Evolutionary conservation across 1,140 invertebrate species (phyloP), one percentile per base, ranked within the genome.

Genomic region (Drosophila auraria): DNA sequence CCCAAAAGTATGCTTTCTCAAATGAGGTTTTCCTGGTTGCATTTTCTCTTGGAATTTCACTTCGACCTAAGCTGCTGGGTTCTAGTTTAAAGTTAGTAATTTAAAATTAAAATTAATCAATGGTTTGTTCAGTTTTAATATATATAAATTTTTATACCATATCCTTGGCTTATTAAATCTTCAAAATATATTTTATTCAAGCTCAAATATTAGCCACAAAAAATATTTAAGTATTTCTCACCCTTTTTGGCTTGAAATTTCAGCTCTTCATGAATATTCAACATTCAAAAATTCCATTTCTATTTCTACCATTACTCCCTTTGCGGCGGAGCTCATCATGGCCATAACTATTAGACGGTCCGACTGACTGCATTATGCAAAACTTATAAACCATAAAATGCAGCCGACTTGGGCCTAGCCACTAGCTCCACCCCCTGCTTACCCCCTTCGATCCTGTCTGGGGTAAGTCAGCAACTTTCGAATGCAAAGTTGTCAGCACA

Each of bases 371-470:
- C 75, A 78, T 78, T 78, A 78, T 78, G 75, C 75, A 78, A 78
- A 78, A 78, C 75, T 78, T 78, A 69, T 78, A 78, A 69, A 44
- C 75, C 75, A 78, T 78, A 78, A 78, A 78, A 78, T 77, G 75
- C 75, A 78, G 63, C 57, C 75, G 61, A 69, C 74, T 56, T 69
- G 63, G 56, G 63, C 57, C 74, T 77, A 66, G 17, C 23, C 20
- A 20, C 66, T 27, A 11, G 20, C n/a, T 25, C 36, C 61, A n/a
- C 20, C 20, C 11, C 12, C 25, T 4, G 1, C 23, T 38, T 44
- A n/a, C 5, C 70, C 70, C 25, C 33, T 14, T 23, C 14, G 17
- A 9, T 14, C 69, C 69, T 74, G 71, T 73, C 71, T 60, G 74
- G 73, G 74, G 63, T 56, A 78, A 78, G 74, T 78, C 75, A 69